Evolutionary conservation across 2,888 invertebrate species (phyloP), one percentile per base, ranked within the genome.

Genomic region (Augochlorella aurata): DNA sequence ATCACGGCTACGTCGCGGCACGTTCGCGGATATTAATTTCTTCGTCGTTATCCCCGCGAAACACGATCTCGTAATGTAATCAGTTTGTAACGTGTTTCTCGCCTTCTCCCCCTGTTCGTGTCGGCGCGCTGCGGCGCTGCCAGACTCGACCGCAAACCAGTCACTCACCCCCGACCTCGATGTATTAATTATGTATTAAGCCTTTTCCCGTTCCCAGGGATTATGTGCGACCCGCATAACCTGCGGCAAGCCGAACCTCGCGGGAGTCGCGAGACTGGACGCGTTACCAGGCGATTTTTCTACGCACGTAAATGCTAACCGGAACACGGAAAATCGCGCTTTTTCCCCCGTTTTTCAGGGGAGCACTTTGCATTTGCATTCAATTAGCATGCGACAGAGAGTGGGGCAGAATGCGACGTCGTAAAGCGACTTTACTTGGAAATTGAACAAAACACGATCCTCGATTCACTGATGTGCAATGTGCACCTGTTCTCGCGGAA

Each of bases 1-100:
- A 72, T 77, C 74, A 58, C 29, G 18, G 75, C 54, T 74, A 29
- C 80, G 73, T 66, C 45, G 69, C 77, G 24, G n/a, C 73, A 74
- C 71, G 65, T 63, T 66, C 65, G 73, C 77, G 58, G 71, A 84
- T 85, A 82, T 85, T 85, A 85, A 85, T 79, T 85, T 84, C 77
- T 75, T 63, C 82, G 69, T 63, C 74, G 73, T 84, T 84, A 79
- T 79, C 72, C 78, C 63, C 49, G 49, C n/a, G 74, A 72, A 79
- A 79, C 77, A 73, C 82, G 75, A 84, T 75, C 77, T 67, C 77
- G 67, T 79, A 82, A 85, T 77, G 82, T 84, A 85, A 85, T 85
- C 79, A 79, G 75, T 79, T 82, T 50, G 79, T 63, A 79, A 75
- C 79, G 84, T 66, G 75, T 79, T 84, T 77, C 77, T 73, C 82